Evolutionary conservation across 2,888 invertebrate genomes (phyloP).

Genomic region (Chymomyza caudatula): DNA sequence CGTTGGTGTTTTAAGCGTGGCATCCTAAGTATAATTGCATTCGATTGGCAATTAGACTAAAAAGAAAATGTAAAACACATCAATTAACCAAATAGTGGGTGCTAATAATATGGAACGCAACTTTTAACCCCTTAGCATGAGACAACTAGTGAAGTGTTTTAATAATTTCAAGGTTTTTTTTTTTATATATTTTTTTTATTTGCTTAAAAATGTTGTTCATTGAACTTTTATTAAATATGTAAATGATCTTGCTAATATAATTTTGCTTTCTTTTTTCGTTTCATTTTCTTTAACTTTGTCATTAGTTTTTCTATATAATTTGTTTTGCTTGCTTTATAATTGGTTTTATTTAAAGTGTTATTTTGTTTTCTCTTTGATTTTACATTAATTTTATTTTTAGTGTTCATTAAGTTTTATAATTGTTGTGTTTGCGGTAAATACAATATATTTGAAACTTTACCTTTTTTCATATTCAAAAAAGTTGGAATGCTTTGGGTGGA

Average conservation of each 20-base stretch:
- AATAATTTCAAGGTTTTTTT: conserved; percentile 54
- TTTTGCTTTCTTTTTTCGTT: conserved; percentile 17
- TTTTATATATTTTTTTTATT: conserved; percentile 47
- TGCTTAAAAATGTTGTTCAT: conserved; percentile 73
- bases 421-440: conserved; percentile 54
- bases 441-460: conserved; percentile 54
- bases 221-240: conserved; percentile 11
- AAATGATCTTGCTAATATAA: conserved; percentile 37
- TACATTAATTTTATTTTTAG: not conserved
- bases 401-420: not conserved
- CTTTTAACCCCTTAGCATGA: not conserved
- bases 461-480: conserved; percentile 13
- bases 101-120: not conserved
- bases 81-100: not conserved
- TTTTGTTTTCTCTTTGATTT: conserved; percentile 1
- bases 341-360: not conserved
- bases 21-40: not conserved
- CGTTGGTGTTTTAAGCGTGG: not conserved
- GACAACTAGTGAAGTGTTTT: conserved; percentile 2
- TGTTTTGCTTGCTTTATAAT: conserved; percentile 2
- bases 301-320: conserved; percentile 16
- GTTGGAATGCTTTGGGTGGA: conserved; percentile 22
- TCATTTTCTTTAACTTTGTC: conserved; percentile 27
- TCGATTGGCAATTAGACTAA: not conserved
- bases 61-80: not conserved